A percentile compares a stretch with the other conserved stretches of the same genome.
These are phyloP conservation scores for Schizopygopsis malacanthus DNA, from an alignment of 2,797 vertebrate genomes.

Conservation along the genomic window DNA sequence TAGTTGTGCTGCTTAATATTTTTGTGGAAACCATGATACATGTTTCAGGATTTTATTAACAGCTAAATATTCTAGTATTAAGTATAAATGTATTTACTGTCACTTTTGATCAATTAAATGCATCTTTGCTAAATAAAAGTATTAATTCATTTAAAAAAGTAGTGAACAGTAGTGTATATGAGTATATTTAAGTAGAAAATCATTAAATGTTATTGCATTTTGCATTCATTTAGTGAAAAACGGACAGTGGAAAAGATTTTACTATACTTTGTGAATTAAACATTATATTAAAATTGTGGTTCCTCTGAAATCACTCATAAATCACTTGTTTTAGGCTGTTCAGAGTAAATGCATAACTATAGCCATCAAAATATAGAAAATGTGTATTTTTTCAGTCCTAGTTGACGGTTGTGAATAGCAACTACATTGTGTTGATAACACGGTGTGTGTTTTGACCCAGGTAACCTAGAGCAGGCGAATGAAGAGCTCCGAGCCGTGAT, in stretches of 20 bases:
- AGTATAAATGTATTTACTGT: neutral
- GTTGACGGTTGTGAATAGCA: neutral
- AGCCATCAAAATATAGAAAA: neutral
- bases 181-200: neutral
- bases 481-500: constrained; percentile 98
- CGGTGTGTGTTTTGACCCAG: constrained; percentile 71
- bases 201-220: neutral
- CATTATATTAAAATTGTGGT: neutral
- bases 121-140: neutral
- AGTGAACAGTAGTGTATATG: neutral
- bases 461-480: constrained; percentile 98
- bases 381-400: neutral
- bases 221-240: neutral
- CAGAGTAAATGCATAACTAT: neutral
- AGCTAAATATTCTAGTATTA: too few relatives aligned
- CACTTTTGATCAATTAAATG: neutral
- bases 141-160: too few relatives aligned
- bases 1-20: too few relatives aligned
- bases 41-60: too few relatives aligned
- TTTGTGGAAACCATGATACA: too few relatives aligned
- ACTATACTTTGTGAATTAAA: neutral
- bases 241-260: neutral
- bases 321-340: neutral
- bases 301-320: neutral
- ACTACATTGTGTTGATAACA: neutral